Evolutionary conservation across 2,888 invertebrate species (phyloP).

Genomic region (Cataglyphis rosenhaueri): DNA sequence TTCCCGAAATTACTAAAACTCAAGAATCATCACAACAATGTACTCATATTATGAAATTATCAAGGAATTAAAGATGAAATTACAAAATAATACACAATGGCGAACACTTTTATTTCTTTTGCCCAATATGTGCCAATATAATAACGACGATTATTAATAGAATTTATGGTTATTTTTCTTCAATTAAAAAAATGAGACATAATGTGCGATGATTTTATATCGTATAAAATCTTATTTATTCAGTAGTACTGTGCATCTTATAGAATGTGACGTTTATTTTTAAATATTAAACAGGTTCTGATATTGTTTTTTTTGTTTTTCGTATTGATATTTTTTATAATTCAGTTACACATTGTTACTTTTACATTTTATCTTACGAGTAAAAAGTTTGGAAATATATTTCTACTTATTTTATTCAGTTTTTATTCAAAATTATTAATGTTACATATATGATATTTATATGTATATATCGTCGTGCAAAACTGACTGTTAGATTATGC

Average conservation of each 20-base stretch:
- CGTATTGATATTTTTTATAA: neutral
- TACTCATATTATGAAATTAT: conserved; percentile 75
- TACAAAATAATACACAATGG: conserved; percentile 55
- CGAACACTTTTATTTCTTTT: conserved; percentile 7
- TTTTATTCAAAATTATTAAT: neutral
- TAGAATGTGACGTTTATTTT: neutral
- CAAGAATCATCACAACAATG: conserved; percentile 72
- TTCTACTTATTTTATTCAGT: neutral
- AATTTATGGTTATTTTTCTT: neutral
- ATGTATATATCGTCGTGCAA: neutral
- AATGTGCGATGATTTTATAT: neutral
- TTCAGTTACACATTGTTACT: neutral
- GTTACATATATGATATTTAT: neutral
- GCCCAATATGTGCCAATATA: neutral
- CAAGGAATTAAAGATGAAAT: conserved; percentile 73
- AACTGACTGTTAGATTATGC: neutral
- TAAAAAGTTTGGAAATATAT: neutral
- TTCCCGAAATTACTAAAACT: conserved; percentile 65
- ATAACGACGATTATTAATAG: neutral
- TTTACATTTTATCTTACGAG: neutral
- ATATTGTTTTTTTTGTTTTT: neutral
- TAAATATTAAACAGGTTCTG: neutral
- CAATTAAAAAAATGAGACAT: neutral
- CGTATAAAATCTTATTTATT: neutral
- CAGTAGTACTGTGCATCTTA: neutral